Evolutionary conservation across 2,797 vertebrate genomes (phyloP).

Genomic region (Enteromius paludinosus): DNA sequence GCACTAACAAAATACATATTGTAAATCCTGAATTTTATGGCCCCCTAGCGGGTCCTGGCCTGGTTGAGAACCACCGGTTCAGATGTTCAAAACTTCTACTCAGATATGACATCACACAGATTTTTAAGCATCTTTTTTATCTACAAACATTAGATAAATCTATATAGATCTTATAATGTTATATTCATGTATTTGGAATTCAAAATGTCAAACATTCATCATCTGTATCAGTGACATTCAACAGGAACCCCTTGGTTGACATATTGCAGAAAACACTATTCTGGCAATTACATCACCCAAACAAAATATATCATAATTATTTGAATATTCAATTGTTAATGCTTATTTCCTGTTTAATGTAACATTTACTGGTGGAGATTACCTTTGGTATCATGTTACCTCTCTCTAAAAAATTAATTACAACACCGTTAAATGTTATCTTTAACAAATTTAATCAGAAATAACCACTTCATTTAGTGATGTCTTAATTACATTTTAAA

Average conservation of each 20-base stretch:
- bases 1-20: background rate
- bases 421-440: background rate
- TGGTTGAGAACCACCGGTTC: background rate
- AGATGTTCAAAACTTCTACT: background rate
- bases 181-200: background rate
- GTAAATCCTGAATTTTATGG: too few species aligned
- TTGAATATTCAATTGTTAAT: background rate
- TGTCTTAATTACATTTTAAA: background rate
- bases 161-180: background rate
- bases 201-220: background rate
- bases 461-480: background rate
- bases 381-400: background rate
- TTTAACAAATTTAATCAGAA: background rate
- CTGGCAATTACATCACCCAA: background rate
- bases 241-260: background rate
- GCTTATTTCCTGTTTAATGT: background rate
- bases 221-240: background rate
- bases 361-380: background rate
- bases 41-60: background rate
- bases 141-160: background rate
- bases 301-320: background rate
- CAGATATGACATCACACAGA: background rate
- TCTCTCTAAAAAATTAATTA: background rate
- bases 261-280: background rate
- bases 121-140: background rate